Percentiles rank a stretch among this genome's conserved stretches.
These are phyloP conservation scores for Lampris incognitus DNA, from an alignment of 2,113 vertebrate genomes.

Conservation along the genomic window DNA sequence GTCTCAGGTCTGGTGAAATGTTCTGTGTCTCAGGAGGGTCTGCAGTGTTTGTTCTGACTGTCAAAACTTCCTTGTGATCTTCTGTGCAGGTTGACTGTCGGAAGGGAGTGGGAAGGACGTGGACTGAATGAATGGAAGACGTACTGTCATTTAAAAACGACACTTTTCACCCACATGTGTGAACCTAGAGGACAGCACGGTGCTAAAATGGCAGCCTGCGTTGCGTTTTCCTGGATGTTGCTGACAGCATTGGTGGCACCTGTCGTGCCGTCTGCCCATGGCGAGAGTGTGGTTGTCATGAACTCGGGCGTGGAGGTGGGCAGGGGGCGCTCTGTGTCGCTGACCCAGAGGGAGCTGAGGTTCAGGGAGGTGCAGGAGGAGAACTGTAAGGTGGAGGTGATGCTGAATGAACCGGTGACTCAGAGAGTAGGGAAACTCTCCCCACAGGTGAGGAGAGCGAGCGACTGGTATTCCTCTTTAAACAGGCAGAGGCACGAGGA, in stretches of 20 bases:
- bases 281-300: slow-evolving; percentile 63
- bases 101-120: background rate
- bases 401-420: slow-evolving; percentile 78
- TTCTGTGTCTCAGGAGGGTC: too few species aligned
- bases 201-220: slow-evolving; percentile 47
- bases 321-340: slow-evolving; percentile 73
- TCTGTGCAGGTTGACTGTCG: slow-evolving; percentile 11
- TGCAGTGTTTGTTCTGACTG: background rate
- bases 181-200: background rate
- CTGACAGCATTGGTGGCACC: background rate
- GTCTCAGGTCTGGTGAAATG: too few species aligned
- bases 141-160: background rate
- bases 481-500: background rate
- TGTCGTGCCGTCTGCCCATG: slow-evolving; percentile 17
- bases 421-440: slow-evolving; percentile 77
- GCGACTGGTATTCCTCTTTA: background rate
- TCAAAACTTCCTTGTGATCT: background rate
- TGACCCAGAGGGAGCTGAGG: slow-evolving; percentile 67
- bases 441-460: slow-evolving; percentile 62
- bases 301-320: slow-evolving; percentile 67
- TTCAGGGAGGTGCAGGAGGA: slow-evolving; percentile 56
- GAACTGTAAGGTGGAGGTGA: slow-evolving; percentile 81
- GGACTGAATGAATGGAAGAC: slow-evolving; percentile 4
- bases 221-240: slow-evolving; percentile 24
- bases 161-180: background rate